Percentiles rank a stretch among this genome's conserved stretches.
phyloP scores from a whole-genome alignment of 1,140 invertebrate species.

The Drosophila orena region DNA sequence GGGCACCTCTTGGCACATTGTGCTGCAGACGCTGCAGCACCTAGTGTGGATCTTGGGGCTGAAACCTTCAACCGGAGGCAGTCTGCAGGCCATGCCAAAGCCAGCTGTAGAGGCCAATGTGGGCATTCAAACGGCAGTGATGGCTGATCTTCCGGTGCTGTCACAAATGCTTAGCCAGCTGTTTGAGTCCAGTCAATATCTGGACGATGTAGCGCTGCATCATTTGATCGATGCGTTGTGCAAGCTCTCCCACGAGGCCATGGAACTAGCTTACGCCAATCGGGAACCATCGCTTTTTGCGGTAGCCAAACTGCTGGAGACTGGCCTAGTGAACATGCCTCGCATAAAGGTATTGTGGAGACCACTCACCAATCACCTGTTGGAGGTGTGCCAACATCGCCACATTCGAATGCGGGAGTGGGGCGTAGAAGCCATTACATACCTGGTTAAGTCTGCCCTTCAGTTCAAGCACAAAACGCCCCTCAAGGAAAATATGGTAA shows the following conservation, averaged over 20 bases:
- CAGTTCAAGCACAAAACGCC: constrained; percentile 94
- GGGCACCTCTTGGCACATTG: constrained; percentile 97
- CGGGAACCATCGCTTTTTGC: constrained; percentile 98
- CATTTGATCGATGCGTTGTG: constrained; percentile 98
- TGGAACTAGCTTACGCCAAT: constrained; percentile 98
- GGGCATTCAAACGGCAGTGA: constrained; percentile 98
- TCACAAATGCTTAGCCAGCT: constrained; percentile 96
- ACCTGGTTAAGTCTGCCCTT: constrained; percentile 96
- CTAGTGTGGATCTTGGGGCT: constrained; percentile 99
- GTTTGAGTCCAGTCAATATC: constrained; percentile 97
- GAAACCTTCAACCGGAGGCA: constrained; percentile 96
- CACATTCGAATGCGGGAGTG: constrained; percentile 98
- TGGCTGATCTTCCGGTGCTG: constrained; percentile 97
- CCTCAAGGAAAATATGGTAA: constrained; percentile 93
- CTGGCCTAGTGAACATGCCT: constrained; percentile 96
- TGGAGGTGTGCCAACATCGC: constrained; percentile 98
- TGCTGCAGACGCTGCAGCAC: constrained; percentile 97
- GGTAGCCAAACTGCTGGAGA: constrained; percentile 98
- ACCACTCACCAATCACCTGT: constrained; percentile 97
- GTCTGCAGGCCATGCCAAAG: constrained; percentile 89
- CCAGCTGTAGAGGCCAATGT: constrained; percentile 92
- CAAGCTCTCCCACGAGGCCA: constrained; percentile 97
- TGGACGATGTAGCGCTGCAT: constrained; percentile 97
- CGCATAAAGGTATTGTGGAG: constrained; percentile 98
- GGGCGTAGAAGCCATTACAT: constrained; percentile 98